Base-by-base conservation (phyloP, 2,113 vertebrate genomes). In the Fulica atra region DNA sequence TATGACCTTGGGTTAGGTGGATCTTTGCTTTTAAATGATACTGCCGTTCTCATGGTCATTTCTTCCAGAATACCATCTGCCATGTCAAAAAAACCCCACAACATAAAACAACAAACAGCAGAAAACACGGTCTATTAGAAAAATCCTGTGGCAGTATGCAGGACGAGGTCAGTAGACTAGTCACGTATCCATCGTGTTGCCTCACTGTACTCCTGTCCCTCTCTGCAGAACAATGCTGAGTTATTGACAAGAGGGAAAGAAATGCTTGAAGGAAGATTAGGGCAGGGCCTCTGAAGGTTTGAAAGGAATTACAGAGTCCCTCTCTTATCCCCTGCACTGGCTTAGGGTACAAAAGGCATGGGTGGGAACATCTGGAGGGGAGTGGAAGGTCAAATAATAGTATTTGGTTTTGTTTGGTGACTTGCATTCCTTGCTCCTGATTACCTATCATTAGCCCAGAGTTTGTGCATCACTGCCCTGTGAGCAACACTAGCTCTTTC, bases 121-220 rank as follows among this genome's bases (percentile, higher is more conserved):
- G 66, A 80, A 80, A 65, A 35, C 18, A 4, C 5, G 13, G 8
- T 3, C 50, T 44, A 4, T 46, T 17, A 29, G 59, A 64, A 88
- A 65, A 81, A 42, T 33, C 53, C 35, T 0, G 0, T 38, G 60
- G 14, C 5, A 2, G 2, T 14, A 2, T 9, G 59, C 2, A 3
- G 60, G 59, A 65, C 48, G 78, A 81, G 92, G 82, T 63, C 77
- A 38, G 33, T 2, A 36, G 48, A 26, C 9, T 51, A 42, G 46
- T 74, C 86, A 46, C 0, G 0, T 46, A n/a, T n/a, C 86, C 29
- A 11, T 63, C 69, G 2, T 5, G n/a, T 31, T 40, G 26, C 38
- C 64, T 77, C 14, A 9, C 40, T 21, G 9, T 8, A 9, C 33
- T 68, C 25, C 42, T 68, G 28, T 33, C 59, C 53, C 78, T n/a